phyloP scores from a whole-genome alignment of 2,888 invertebrate species.

The Aethes cnicana region DNA sequence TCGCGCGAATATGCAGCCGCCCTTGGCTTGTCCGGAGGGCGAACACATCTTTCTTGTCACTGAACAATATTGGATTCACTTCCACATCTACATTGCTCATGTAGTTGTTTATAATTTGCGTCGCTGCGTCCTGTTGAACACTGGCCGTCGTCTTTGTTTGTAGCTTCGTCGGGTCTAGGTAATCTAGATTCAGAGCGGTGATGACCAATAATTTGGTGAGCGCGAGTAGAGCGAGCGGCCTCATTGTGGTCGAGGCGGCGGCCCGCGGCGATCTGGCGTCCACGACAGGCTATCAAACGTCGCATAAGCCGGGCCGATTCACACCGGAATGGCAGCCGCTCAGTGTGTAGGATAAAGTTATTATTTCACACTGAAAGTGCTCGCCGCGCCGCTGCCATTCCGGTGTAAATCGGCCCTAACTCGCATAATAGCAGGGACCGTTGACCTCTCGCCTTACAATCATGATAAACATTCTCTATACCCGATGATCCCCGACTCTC shows the following conservation, averaged over 20 bases:
- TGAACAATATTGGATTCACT: slow-evolving; percentile 57
- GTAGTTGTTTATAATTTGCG: slow-evolving; percentile 51
- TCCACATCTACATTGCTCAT: slow-evolving; percentile 45
- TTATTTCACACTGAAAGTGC: no score
- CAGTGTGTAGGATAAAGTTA: no score
- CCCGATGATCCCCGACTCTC: no score
- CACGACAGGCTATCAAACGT: slow-evolving; percentile 4
- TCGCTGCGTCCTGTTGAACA: slow-evolving; percentile 54
- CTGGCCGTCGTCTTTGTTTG: slow-evolving; percentile 54
- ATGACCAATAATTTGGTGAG: slow-evolving; percentile 37
- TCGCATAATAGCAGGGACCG: no score
- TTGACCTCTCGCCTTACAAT: no score
- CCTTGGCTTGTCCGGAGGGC: slow-evolving; percentile 50
- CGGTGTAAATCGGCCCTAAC: no score
- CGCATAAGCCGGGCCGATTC: no score
- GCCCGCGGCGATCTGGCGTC: slow-evolving; percentile 20
- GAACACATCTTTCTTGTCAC: slow-evolving; percentile 64
- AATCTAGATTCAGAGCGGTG: slow-evolving; percentile 57
- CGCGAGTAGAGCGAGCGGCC: slow-evolving; percentile 31
- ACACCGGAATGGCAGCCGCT: no score
- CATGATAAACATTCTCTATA: no score
- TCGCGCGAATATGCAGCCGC: slow-evolving; percentile 72
- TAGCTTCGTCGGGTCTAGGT: slow-evolving; percentile 59
- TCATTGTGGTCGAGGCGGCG: slow-evolving; percentile 36
- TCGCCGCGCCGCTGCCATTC: no score